Evolutionary conservation across 2,797 vertebrate species (phyloP).

Genomic region (Allochrocebus solatus): DNA sequence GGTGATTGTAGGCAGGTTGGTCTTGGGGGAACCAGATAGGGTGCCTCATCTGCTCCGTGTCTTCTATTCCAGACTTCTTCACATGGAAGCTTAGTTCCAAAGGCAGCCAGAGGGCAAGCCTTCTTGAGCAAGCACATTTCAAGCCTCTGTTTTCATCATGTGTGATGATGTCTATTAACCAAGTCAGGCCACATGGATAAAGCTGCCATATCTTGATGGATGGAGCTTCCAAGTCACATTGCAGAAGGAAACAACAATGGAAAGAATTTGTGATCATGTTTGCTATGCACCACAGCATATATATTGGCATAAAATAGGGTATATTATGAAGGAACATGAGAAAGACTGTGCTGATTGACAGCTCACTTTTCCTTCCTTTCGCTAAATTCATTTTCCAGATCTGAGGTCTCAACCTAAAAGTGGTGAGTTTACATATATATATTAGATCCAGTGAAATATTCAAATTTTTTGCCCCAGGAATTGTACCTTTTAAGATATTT

Average conservation of each 20-base stretch:
- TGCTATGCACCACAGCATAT: neutral
- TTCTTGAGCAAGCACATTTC: neutral
- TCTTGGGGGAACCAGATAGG: neutral
- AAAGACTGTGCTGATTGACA: neutral
- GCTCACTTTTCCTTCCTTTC: neutral
- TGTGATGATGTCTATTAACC: neutral
- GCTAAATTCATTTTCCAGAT: neutral
- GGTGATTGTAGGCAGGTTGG: neutral
- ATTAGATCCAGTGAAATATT: neutral
- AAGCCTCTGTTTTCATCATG: neutral
- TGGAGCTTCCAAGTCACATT: neutral
- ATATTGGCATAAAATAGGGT: neutral
- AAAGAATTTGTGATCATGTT: neutral
- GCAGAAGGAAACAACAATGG: neutral
- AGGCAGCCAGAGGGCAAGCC: neutral
- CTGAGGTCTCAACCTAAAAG: neutral
- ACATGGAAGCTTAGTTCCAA: neutral
- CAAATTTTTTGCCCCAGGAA: conserved; percentile 16
- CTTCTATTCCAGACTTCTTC: neutral
- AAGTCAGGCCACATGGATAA: neutral
- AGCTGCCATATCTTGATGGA: neutral
- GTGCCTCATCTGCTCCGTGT: neutral
- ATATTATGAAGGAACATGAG: neutral
- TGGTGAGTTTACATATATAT: neutral
- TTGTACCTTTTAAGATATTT: conserved; percentile 30